A percentile compares a stretch with the other conserved stretches of the same genome.
Conservation (phyloP, 2,888 invertebrate species). For the Megaustenia siamemsis region DNA sequence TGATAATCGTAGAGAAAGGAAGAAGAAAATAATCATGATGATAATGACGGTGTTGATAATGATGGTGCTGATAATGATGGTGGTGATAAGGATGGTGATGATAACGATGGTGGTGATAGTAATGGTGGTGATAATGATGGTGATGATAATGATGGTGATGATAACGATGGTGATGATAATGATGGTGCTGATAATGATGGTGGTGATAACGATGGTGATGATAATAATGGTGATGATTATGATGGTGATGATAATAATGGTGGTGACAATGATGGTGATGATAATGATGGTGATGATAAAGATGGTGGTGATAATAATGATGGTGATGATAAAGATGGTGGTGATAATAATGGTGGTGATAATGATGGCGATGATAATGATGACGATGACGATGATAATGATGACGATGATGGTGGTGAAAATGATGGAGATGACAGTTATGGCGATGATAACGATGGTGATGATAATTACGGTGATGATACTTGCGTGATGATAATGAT, state of each 20-base stretch:
- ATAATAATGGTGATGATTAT: not conserved
- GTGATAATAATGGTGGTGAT: constrained; percentile 1
- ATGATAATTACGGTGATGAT: constrained; percentile 12
- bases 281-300: too few relatives aligned
- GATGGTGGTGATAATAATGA: too few relatives aligned
- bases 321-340: not conserved
- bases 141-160: not conserved
- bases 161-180: not conserved
- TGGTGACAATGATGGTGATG: too few relatives aligned
- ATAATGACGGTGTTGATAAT: too few relatives aligned
- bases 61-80: too few relatives aligned
- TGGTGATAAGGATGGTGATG: too few relatives aligned
- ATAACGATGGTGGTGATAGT: too few relatives aligned
- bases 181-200: not conserved
- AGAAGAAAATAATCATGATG: too few relatives aligned
- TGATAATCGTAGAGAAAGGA: not conserved
- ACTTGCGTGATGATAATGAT: not conserved
- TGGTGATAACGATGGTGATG: not conserved
- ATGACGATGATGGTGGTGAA: constrained; percentile 10
- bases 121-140: too few relatives aligned
- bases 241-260: not conserved
- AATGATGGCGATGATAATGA: constrained; percentile 1
- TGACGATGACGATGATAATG: constrained; percentile 4
- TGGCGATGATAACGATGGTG: constrained; percentile 9
- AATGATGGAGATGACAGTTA: not conserved